Conservation (phyloP, 2,888 invertebrate species). For the Drosophila sordidapex region DNA sequence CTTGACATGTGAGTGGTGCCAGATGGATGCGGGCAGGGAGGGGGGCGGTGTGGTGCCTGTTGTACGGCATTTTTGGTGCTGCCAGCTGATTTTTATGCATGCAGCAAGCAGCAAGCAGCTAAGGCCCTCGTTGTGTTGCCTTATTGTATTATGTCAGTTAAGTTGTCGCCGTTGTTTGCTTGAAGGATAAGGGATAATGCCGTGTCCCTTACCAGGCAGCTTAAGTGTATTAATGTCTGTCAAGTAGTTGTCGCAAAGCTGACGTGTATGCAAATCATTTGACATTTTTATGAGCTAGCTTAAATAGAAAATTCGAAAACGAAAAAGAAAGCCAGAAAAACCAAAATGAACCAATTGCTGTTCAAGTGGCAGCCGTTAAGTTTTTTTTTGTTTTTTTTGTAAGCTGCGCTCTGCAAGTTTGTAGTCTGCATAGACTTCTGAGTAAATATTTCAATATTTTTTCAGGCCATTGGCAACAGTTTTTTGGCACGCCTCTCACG, state of each 20-base stretch:
- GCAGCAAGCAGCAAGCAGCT: constrained; percentile 33
- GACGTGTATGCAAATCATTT: constrained; percentile 79
- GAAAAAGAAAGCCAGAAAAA: background rate
- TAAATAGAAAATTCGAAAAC: constrained; percentile 16
- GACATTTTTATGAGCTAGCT: constrained; percentile 74
- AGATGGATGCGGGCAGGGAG: background rate
- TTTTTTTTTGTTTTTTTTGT: background rate
- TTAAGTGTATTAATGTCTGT: constrained; percentile 82
- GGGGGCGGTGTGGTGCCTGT: constrained; percentile 3
- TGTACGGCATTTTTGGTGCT: constrained; percentile 44
- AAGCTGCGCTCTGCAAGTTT: constrained; percentile 11
- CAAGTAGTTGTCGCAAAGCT: constrained; percentile 75
- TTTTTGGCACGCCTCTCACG: constrained; percentile 65
- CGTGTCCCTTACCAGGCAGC: constrained; percentile 67
- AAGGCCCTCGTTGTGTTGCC: constrained; percentile 58
- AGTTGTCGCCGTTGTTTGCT: constrained; percentile 68
- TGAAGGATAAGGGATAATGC: constrained; percentile 76
- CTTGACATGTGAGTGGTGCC: constrained; percentile 54
- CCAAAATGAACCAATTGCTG: constrained; percentile 11
- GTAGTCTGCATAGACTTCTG: constrained; percentile 15
- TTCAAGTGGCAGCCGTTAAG: constrained; percentile 21
- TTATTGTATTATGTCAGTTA: constrained; percentile 81
- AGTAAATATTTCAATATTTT: constrained; percentile 70
- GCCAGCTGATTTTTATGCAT: constrained; percentile 54
- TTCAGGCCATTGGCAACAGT: constrained; percentile 54